phyloP scores from a whole-genome alignment of 2,113 vertebrate genomes.

The Bostrychus sinensis region DNA sequence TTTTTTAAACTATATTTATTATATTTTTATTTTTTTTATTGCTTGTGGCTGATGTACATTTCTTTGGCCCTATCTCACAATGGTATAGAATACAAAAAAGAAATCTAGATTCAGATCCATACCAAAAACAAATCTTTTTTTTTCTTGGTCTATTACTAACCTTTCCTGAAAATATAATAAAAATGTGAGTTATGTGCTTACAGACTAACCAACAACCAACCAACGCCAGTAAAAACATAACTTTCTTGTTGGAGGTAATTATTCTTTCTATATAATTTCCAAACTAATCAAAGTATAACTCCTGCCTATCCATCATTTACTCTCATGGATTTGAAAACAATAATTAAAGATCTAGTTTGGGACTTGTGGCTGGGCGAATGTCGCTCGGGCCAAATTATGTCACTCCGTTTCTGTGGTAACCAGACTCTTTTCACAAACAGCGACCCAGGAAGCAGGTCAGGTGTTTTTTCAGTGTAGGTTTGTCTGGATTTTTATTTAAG shows the following conservation, averaged over 20 bases:
- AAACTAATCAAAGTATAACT: background rate
- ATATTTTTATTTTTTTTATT: too few species aligned
- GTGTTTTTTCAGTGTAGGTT: constrained; percentile 18
- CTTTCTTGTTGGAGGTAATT: constrained; percentile 7
- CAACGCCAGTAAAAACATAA: too few species aligned
- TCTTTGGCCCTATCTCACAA: too few species aligned
- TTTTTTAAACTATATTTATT: too few species aligned
- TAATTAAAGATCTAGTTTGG: background rate
- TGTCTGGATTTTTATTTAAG: constrained; percentile 8
- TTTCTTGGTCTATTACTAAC: too few species aligned
- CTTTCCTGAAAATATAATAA: too few species aligned
- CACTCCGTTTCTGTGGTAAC: constrained; percentile 55
- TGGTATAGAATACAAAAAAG: too few species aligned
- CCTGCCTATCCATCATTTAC: background rate
- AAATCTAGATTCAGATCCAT: too few species aligned
- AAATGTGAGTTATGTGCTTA: too few species aligned
- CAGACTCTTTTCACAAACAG: constrained; percentile 20
- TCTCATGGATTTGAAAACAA: background rate
- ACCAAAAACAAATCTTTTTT: too few species aligned
- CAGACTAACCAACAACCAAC: too few species aligned
- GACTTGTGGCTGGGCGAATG: constrained; percentile 28
- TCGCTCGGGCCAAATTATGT: constrained; percentile 31
- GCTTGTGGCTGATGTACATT: too few species aligned
- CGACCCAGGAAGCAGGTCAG: constrained; percentile 37
- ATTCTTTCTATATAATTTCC: background rate